Evolutionary conservation across 2,888 invertebrate genomes (phyloP), one percentile per base, ranked within the genome.

Genomic region (Machimus rusticus): DNA sequence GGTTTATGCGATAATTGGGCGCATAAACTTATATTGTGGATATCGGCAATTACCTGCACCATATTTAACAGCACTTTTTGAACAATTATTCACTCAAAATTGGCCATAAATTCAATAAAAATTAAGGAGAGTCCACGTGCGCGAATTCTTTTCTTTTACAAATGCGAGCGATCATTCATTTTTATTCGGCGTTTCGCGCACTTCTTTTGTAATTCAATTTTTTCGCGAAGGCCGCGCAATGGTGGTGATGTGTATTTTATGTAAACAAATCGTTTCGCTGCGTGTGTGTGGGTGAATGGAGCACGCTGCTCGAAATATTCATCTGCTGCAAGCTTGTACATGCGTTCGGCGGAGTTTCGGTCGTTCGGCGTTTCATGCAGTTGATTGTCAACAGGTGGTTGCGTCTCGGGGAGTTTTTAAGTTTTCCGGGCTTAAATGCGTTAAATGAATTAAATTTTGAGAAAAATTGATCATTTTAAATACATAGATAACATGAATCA

Each of bases 161-260:
- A 88, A 87, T 87, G 86, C 87, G 77, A 87, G 86, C 82, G 87
- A 88, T 88, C 88, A 87, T 87, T 88, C 88, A 88, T 88, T 88
- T 88, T 88, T 88, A 85, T 88, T 88, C 88, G 88, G 88, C 87
- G 86, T 88, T 88, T 88, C 88, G 87, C 46, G 87, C 86, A 87
- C 86, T 87, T 87, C 88, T 87, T 88, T 88, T 88, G 88, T 87
- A 82, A 87, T 84, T 88, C 77, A 86, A 87, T 88, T 89, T 88
- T 88, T 88, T 88, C 88, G 88, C 88, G 87, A 79, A 82, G 23
- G 87, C 88, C 86, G 57, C 77, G 23, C 28, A 8, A 16, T 86
- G 55, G 51, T 77, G 19, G 55, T 87, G 87, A 46, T 87, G 43
- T 57, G 57, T 46, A 34, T 85, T 74, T 85, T 39, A 79, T 43